Percentiles rank a stretch among this genome's conserved stretches.
Evolutionary conservation across 2,888 invertebrate species (phyloP).

Genomic region (Brachyopa scutellaris): DNA sequence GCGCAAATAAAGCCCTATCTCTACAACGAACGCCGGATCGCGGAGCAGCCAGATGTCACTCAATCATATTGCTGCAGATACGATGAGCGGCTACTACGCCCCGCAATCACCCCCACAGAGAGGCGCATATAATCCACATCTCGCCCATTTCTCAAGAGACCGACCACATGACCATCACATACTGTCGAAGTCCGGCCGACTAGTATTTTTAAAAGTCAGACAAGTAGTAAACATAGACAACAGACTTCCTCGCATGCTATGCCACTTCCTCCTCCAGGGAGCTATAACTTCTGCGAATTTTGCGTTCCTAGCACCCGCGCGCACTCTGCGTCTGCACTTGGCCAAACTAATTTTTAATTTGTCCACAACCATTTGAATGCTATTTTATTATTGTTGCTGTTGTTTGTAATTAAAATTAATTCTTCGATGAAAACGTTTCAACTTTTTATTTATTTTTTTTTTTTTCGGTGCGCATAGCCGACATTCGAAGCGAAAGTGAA

Average conservation of each 20-base stretch:
- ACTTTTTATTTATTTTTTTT: constrained; percentile 13
- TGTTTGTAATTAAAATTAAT: constrained; percentile 45
- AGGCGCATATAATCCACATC: not conserved
- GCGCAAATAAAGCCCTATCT: constrained; percentile 58
- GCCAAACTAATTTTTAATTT: constrained; percentile 46
- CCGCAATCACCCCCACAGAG: not conserved
- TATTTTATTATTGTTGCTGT: constrained; percentile 34
- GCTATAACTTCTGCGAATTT: constrained; percentile 9
- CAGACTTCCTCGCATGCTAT: constrained; percentile 29
- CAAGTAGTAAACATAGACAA: constrained; percentile 42
- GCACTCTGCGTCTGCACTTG: too few relatives aligned
- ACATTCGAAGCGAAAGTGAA: constrained; percentile 61
- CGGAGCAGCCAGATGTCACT: constrained; percentile 36
- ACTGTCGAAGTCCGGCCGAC: not conserved
- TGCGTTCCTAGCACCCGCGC: not conserved
- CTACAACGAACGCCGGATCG: constrained; percentile 1
- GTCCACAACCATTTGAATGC: constrained; percentile 10
- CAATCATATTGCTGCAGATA: constrained; percentile 25
- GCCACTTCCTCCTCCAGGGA: constrained; percentile 44
- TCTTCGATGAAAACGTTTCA: constrained; percentile 27
- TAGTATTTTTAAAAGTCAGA: constrained; percentile 25
- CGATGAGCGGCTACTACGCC: not conserved
- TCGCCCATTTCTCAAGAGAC: constrained; percentile 48
- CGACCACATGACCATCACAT: constrained; percentile 38
- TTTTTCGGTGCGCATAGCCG: constrained; percentile 1